These are phyloP conservation scores for Brotula barbata DNA, from an alignment of 2,797 vertebrate species.

Conservation along the genomic window DNA sequence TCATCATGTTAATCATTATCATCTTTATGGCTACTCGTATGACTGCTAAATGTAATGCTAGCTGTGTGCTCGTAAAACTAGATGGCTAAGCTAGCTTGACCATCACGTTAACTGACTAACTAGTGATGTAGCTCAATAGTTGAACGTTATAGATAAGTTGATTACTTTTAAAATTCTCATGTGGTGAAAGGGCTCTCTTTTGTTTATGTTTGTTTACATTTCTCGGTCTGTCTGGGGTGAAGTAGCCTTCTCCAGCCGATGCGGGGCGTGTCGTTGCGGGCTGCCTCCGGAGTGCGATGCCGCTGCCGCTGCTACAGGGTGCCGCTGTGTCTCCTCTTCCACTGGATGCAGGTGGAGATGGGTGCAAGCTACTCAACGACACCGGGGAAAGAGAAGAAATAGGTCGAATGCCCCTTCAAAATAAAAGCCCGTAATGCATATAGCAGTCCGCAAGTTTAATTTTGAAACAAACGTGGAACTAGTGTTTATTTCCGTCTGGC, in stretches of 20 bases:
- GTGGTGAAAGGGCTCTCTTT: background rate
- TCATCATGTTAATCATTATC: no score
- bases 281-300: conserved; percentile 61
- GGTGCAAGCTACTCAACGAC: conserved; percentile 37
- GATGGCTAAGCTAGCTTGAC: no score
- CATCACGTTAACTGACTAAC: no score
- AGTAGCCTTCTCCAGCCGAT: conserved; percentile 56
- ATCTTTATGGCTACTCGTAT: no score
- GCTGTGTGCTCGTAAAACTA: no score
- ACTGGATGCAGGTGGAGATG: conserved; percentile 61
- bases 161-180: no score
- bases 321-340: conserved; percentile 53
- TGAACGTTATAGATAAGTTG: no score
- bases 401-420: conserved; percentile 13
- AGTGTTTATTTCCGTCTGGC: background rate
- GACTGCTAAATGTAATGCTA: no score
- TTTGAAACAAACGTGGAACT: conserved; percentile 43
- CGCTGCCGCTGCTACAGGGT: conserved; percentile 33
- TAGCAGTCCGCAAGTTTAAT: conserved; percentile 38
- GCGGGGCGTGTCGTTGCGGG: conserved; percentile 71
- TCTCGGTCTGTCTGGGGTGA: conserved; percentile 34
- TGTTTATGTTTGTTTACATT: background rate
- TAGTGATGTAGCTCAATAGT: no score
- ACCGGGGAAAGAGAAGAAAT: conserved; percentile 1
- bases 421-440: conserved; percentile 47